Evolutionary conservation across 2,888 invertebrate species (phyloP), one percentile per base, ranked within the genome.

Genomic region (Aleiodes alternator): DNA sequence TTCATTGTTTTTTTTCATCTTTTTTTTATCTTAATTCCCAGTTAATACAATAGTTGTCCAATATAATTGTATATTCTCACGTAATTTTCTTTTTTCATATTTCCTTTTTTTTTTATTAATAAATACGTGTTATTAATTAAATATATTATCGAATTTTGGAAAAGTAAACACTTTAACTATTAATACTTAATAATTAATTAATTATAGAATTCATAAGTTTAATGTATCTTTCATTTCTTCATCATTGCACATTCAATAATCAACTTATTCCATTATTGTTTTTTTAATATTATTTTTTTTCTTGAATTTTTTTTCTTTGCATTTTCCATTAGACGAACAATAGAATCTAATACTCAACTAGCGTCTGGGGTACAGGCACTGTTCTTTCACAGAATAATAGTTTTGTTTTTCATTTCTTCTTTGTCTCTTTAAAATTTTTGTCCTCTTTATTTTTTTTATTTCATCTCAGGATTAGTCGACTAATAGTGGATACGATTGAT

Each of bases 341-440:
- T 75, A 78, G 75, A 77, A 76, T 79, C 77, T 80, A 80, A 73
- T 64, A 73, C 77, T 86, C 75, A 78, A 80, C 85, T 86, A 86
- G 84, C 84, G 81, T 87, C 84, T 85, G 84, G 82, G 84, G 83
- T 84, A 83, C 87, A 88, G 87, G 87, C 87, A 88, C 87, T 86
- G 86, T 86, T 87, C 83, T 83, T 84, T 87, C 84, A 84, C 84
- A 85, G 81, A 85, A 82, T 84, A 81, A 84, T 82, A 81, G 80
- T 79, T 78, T 79, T 80, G 64, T 81, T 75, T 23, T 81, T 80
- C 81, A 78, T 69, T 76, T 77, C 79, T 78, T 80, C n/a, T 12
- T 69, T 55, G 38, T 31, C 56, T 59, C 56, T 61, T 75, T 43
- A 64, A 68, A 50, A 50, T 51, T 16, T 51, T 69, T 38, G 29